Conservation (phyloP, 1,140 invertebrate species). For the Arctopsyche grandis region DNA sequence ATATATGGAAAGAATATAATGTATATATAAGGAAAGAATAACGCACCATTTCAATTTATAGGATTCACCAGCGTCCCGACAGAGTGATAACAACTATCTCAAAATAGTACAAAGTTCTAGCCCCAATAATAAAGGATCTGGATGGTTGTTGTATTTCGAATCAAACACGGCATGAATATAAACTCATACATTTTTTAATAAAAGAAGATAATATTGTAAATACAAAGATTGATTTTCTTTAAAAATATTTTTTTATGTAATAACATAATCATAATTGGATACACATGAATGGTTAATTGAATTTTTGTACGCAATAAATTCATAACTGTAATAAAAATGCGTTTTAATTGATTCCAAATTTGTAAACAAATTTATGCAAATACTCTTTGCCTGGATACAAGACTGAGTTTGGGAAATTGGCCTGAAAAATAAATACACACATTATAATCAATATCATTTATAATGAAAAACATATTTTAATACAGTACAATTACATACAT, state of each 20-base stretch:
- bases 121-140: slow-evolving; percentile 29
- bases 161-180: background rate
- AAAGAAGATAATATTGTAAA: too few relatives aligned
- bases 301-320: too few relatives aligned
- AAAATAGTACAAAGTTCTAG: slow-evolving; percentile 42
- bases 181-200: too few relatives aligned
- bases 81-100: slow-evolving; percentile 13
- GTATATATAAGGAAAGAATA: too few relatives aligned
- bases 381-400: slow-evolving; percentile 48
- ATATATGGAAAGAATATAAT: too few relatives aligned
- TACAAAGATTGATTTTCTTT: too few relatives aligned
- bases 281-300: too few relatives aligned
- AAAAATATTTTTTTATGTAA: too few relatives aligned
- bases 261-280: too few relatives aligned
- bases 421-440: slow-evolving; percentile 40
- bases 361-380: slow-evolving; percentile 46
- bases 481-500: slow-evolving; percentile 59
- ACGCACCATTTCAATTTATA: background rate
- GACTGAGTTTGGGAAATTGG: slow-evolving; percentile 42
- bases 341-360: slow-evolving; percentile 32
- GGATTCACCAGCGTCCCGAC: background rate
- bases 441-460: slow-evolving; percentile 17
- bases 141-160: slow-evolving; percentile 33
- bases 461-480: background rate
- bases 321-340: too few relatives aligned